Base-by-base conservation (phyloP, 2,888 invertebrate genomes). In the Chaitophorus viminalis region DNA sequence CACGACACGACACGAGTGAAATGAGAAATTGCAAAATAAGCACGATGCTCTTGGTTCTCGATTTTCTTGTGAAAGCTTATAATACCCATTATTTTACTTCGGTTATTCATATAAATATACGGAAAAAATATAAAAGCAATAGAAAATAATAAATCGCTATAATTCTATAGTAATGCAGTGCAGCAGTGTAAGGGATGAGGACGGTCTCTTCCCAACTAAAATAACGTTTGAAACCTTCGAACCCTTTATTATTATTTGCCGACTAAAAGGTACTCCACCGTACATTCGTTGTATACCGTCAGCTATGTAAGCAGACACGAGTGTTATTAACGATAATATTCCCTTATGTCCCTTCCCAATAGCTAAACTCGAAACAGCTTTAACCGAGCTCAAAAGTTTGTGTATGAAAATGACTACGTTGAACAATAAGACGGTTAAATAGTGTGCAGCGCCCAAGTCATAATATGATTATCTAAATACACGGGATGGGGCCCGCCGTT, bases 311-410 rank as follows among this genome's bases (percentile, higher is more conserved):
- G 70, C 85, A 86, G 70, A 54, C 78, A 78, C 36, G 78, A 87
- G 79, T 79, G 86, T 87, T 87, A 87, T 87, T 87, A 79, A 87
- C 79, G 68, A 87, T 74, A 81, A 79, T 87, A 87, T 81, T 87
- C 74, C 75, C 65, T 65, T n/a, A 65, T 84, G 25, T 46, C 46
- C 84, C 31, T 46, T 8, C 31, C 39, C 65, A 39, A 25, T 39
- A 76, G 74, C 65, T 31, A 39, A 83, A 83, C 54, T 60, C 29
- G n/a, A 68, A 76, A 83, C 74, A 60, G 82, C 82, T 74, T 82
- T 60, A 74, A 83, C 76, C 76, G 46, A 46, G 76, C 76, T 65
- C 31, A 31, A 75, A 76, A 76, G 76, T 84, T 84, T 74, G 36
- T 75, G 54, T 60, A 83, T 75, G 75, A 60, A 83, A 60, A 83